phyloP scores from a whole-genome alignment of 2,888 invertebrate species.

The Bellardia pandia region DNA sequence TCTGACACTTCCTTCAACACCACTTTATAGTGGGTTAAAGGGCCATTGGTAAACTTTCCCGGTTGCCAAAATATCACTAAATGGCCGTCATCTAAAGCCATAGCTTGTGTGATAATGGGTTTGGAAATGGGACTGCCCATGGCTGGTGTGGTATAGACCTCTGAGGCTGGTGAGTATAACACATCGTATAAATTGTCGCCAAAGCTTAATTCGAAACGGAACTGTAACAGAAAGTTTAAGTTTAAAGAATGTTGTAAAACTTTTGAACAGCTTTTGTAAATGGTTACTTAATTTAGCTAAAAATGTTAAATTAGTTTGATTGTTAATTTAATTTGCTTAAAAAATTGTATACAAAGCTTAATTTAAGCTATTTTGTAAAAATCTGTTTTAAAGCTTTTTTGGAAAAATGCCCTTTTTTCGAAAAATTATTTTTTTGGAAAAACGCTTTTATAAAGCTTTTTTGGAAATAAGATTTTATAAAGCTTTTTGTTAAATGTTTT shows the following conservation, averaged over 20 bases:
- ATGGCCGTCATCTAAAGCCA: conserved; percentile 92
- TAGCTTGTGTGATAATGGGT: conserved; percentile 90
- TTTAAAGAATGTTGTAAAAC: not conserved
- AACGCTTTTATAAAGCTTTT: too few relatives aligned
- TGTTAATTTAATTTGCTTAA: too few relatives aligned
- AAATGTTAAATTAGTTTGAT: too few relatives aligned
- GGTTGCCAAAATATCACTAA: conserved; percentile 95
- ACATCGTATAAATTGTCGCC: conserved; percentile 88
- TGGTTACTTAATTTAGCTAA: too few relatives aligned
- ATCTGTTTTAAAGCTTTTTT: not conserved
- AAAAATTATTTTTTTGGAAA: too few relatives aligned
- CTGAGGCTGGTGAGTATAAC: conserved; percentile 90
- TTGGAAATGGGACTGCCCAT: conserved; percentile 91
- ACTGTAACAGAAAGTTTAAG: conserved; percentile 85
- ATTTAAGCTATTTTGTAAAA: too few relatives aligned
- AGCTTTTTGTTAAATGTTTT: too few relatives aligned
- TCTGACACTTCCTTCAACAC: conserved; percentile 86
- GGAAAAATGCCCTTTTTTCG: too few relatives aligned
- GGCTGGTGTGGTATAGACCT: conserved; percentile 90
- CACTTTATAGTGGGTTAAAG: conserved; percentile 93
- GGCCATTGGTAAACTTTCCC: conserved; percentile 94
- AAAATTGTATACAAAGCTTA: too few relatives aligned
- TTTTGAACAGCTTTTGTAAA: not conserved
- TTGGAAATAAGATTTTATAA: too few relatives aligned
- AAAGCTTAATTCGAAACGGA: conserved; percentile 92